Conservation (phyloP, 1,140 invertebrate species). For the Dermatophagoides farinae region DNA sequence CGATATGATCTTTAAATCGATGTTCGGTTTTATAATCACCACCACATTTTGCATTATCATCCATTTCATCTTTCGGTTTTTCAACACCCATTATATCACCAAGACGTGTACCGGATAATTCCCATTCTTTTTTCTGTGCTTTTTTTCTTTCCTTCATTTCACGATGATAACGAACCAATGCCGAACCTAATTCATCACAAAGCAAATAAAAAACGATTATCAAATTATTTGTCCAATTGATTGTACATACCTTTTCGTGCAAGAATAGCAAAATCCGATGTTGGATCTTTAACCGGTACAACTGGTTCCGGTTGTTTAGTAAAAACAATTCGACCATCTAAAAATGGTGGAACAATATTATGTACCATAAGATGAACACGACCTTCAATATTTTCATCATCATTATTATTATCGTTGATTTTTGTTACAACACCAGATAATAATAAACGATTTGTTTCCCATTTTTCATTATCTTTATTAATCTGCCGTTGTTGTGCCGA, state of each 20-base stretch:
- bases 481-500: conserved; percentile 82
- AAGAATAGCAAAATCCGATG: conserved; percentile 90
- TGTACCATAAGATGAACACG: conserved; percentile 89
- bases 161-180: conserved; percentile 63
- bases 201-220: too few species aligned
- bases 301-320: conserved; percentile 97
- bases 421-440: conserved; percentile 83
- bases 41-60: conserved; percentile 50
- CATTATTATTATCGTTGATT: conserved; percentile 72
- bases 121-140: conserved; percentile 97
- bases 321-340: conserved; percentile 95
- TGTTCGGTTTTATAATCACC: conserved; percentile 60
- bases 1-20: conserved; percentile 91
- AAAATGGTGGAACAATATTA: conserved; percentile 94
- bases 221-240: too few species aligned
- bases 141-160: conserved; percentile 89
- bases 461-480: conserved; percentile 90
- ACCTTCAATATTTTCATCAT: conserved; percentile 73
- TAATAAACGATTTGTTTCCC: conserved; percentile 95
- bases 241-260: conserved; percentile 53
- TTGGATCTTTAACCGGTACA: conserved; percentile 75
- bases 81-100: conserved; percentile 93
- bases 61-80: conserved; percentile 45
- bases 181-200: conserved; percentile 29
- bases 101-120: conserved; percentile 83